Conservation (phyloP, 2,888 invertebrate genomes). For the Pemphredon lugubris region DNA sequence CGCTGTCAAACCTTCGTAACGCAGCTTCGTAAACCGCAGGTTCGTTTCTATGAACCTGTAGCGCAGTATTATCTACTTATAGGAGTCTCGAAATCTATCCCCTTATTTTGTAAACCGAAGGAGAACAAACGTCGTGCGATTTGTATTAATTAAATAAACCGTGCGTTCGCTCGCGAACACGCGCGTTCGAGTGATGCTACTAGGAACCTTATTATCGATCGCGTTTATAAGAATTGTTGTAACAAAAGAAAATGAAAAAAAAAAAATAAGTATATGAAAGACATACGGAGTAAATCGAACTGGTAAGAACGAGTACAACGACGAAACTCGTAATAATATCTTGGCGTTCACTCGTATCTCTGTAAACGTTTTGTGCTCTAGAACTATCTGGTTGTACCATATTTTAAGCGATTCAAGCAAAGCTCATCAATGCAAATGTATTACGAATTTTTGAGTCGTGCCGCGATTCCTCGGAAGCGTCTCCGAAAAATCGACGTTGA, state of each 20-base stretch:
- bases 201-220: slow-evolving; percentile 5
- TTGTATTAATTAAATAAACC: slow-evolving; percentile 7
- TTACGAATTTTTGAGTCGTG: background rate
- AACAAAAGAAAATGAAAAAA: slow-evolving; percentile 20
- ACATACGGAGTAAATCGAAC: background rate
- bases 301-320: background rate
- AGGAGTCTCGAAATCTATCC: slow-evolving; percentile 31
- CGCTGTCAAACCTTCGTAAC: background rate
- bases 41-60: slow-evolving; percentile 18
- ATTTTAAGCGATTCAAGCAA: slow-evolving; percentile 4
- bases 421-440: slow-evolving; percentile 10
- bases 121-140: slow-evolving; percentile 14
- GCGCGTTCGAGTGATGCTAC: no score
- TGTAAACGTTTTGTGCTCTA: slow-evolving; percentile 3
- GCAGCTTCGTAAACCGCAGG: slow-evolving; percentile 6
- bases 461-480: background rate
- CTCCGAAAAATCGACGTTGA: background rate
- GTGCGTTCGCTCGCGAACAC: background rate
- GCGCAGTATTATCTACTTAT: slow-evolving; percentile 54
- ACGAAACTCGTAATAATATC: background rate
- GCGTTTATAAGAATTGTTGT: slow-evolving; percentile 4
- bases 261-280: slow-evolving; percentile 11
- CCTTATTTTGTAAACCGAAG: slow-evolving; percentile 9
- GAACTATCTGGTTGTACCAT: background rate
- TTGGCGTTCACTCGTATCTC: background rate